phyloP scores from a whole-genome alignment of 2,888 invertebrate genomes.

The Aplocera efformata region DNA sequence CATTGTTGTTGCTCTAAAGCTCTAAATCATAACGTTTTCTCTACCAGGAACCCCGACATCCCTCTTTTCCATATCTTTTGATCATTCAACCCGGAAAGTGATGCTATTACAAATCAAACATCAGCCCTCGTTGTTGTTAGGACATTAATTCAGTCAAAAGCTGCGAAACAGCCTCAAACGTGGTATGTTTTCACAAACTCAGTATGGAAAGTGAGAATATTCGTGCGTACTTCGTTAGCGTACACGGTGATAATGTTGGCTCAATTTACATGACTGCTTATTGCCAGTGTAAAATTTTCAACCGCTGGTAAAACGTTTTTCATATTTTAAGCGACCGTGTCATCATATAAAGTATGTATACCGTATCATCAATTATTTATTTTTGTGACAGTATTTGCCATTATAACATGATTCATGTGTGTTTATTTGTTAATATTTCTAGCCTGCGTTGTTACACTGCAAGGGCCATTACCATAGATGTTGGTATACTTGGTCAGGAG shows the following conservation, averaged over 20 bases:
- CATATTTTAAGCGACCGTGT: conserved; percentile 15
- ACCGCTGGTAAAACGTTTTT: conserved; percentile 21
- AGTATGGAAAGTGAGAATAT: conserved; percentile 14
- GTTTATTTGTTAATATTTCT: too few species aligned
- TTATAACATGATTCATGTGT: too few species aligned
- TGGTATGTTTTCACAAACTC: conserved; percentile 9
- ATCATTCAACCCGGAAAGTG: neutral
- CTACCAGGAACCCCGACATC: too few species aligned
- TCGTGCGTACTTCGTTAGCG: conserved; percentile 21
- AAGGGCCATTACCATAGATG: too few species aligned
- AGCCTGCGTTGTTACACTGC: too few species aligned
- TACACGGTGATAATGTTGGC: conserved; percentile 23
- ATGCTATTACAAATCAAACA: conserved; percentile 6
- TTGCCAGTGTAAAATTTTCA: conserved; percentile 22
- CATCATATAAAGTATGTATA: neutral
- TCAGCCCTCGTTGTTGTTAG: neutral
- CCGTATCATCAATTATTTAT: too few species aligned
- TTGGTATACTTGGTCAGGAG: too few species aligned
- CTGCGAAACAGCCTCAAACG: conserved; percentile 11
- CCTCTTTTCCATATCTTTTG: too few species aligned
- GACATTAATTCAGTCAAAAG: conserved; percentile 5
- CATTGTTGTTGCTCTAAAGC: too few species aligned
- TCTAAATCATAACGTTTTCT: too few species aligned
- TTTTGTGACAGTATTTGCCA: too few species aligned
- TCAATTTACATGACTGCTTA: conserved; percentile 25